These are phyloP conservation scores for Anneissia japonica DNA, from an alignment of 35 echinoderm and acorn worm species.

Conservation along the genomic window DNA sequence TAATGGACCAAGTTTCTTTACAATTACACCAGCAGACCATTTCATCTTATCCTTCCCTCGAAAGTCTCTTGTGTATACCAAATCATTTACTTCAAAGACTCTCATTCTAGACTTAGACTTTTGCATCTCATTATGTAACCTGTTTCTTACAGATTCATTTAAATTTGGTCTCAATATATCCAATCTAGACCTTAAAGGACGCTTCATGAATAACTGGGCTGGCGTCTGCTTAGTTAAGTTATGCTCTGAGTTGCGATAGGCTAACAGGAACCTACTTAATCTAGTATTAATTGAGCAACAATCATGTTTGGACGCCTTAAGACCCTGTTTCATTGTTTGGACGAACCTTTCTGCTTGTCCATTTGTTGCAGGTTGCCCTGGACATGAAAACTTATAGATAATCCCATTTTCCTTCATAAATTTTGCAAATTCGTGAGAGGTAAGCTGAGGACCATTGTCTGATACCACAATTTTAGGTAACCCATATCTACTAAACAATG, in stretches of 20 bases:
- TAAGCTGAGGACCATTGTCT: constrained; percentile 3
- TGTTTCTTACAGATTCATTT: constrained; percentile 2
- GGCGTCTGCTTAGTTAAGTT: not conserved
- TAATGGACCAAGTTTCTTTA: too few relatives aligned
- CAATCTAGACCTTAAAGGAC: constrained; percentile 3
- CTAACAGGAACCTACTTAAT: too few relatives aligned
- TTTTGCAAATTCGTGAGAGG: constrained; percentile 1
- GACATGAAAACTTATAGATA: constrained; percentile 1
- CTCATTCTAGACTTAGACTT: not conserved
- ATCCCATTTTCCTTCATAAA: constrained; percentile 21
- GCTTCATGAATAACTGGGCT: constrained; percentile 3
- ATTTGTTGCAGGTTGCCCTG: constrained; percentile 24
- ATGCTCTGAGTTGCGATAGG: constrained; percentile 8
- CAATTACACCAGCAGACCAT: constrained; percentile 17
- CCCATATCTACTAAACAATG: constrained; percentile 4
- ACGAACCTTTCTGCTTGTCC: constrained; percentile 41
- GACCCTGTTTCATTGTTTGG: constrained; percentile 25
- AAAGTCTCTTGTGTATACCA: constrained; percentile 15
- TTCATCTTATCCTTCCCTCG: constrained; percentile 13
- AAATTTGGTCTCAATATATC: constrained; percentile 4
- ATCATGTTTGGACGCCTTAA: constrained; percentile 2
- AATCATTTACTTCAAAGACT: too few relatives aligned
- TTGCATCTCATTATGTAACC: not conserved
- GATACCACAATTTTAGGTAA: not conserved
- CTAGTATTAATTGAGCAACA: too few relatives aligned